phyloP scores from a whole-genome alignment of 2,113 vertebrate genomes.

The Lophius piscatorius region DNA sequence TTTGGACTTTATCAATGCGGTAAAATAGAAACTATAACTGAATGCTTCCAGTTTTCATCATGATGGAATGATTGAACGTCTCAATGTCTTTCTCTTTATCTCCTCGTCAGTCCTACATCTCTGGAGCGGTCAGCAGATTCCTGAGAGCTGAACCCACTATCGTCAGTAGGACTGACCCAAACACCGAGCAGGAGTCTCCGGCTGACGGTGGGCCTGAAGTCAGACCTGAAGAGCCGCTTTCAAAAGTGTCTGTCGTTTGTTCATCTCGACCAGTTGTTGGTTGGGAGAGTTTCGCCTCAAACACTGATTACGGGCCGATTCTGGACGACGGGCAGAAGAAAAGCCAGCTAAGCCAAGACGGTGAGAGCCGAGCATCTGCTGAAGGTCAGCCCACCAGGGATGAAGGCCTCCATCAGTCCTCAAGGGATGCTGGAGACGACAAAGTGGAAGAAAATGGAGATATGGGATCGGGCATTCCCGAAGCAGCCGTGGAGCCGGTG shows the following conservation, averaged over 20 bases:
- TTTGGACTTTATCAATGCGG: no score
- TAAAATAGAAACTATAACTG: no score
- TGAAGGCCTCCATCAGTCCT: not conserved
- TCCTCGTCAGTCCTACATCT: constrained; percentile 68
- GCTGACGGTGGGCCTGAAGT: not conserved
- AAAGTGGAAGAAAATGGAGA: not conserved
- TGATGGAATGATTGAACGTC: not conserved
- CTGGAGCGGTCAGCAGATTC: constrained; percentile 70
- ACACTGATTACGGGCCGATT: not conserved
- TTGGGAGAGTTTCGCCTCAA: constrained; percentile 28
- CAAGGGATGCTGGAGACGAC: constrained; percentile 8
- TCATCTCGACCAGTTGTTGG: constrained; percentile 8
- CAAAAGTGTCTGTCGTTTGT: not conserved
- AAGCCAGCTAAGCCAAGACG: constrained; percentile 1
- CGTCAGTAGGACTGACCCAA: constrained; percentile 15
- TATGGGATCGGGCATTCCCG: accelerated
- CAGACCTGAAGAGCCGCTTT: constrained; percentile 6
- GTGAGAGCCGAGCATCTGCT: constrained; percentile 11
- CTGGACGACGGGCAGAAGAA: not conserved
- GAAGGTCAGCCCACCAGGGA: not conserved
- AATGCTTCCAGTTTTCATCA: no score
- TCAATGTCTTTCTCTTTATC: constrained; percentile 9
- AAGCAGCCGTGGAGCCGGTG: not conserved
- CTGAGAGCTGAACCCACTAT: constrained; percentile 58
- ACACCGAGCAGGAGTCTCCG: constrained; percentile 18